Percentiles rank a stretch among this genome's conserved stretches.
phyloP scores from a whole-genome alignment of 2,797 vertebrate genomes.

The Liparis tanakae region DNA sequence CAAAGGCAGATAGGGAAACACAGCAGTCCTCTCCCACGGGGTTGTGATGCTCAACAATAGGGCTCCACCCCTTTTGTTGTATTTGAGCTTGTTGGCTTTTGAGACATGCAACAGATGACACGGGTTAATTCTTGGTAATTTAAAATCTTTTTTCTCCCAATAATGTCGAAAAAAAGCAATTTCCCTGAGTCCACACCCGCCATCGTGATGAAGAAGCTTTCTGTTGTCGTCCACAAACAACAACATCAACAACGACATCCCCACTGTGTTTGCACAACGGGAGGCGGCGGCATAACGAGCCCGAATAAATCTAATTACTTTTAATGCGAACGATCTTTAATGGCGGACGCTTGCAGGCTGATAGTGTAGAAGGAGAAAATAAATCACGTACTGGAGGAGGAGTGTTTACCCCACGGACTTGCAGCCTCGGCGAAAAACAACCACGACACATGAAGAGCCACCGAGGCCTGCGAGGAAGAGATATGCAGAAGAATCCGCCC shows the following conservation, averaged over 20 bases:
- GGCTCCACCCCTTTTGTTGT: too few relatives aligned
- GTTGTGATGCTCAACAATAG: too few relatives aligned
- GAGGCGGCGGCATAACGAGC: slow-evolving; percentile 55
- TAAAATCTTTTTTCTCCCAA: neutral
- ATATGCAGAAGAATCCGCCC: slow-evolving; percentile 56
- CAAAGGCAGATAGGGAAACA: too few relatives aligned
- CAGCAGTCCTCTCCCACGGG: too few relatives aligned
- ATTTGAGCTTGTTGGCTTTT: too few relatives aligned
- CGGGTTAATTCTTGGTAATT: too few relatives aligned
- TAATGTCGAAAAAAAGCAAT: neutral
- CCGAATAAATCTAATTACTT: slow-evolving; percentile 77
- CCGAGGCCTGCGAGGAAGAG: slow-evolving; percentile 60
- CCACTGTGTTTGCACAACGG: slow-evolving; percentile 35
- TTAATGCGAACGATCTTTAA: slow-evolving; percentile 77
- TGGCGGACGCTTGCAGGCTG: slow-evolving; percentile 59
- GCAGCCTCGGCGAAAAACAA: slow-evolving; percentile 60
- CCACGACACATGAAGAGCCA: slow-evolving; percentile 50
- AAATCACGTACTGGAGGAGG: slow-evolving; percentile 55
- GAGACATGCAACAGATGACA: too few relatives aligned
- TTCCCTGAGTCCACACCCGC: neutral
- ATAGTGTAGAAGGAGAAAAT: slow-evolving; percentile 53
- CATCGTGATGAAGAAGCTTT: slow-evolving; percentile 29
- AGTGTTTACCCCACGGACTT: slow-evolving; percentile 56
- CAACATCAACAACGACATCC: slow-evolving; percentile 33
- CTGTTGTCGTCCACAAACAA: slow-evolving; percentile 18